These are phyloP conservation scores for Lanius collurio DNA, from an alignment of 2,113 vertebrate genomes.

Conservation along the genomic window DNA sequence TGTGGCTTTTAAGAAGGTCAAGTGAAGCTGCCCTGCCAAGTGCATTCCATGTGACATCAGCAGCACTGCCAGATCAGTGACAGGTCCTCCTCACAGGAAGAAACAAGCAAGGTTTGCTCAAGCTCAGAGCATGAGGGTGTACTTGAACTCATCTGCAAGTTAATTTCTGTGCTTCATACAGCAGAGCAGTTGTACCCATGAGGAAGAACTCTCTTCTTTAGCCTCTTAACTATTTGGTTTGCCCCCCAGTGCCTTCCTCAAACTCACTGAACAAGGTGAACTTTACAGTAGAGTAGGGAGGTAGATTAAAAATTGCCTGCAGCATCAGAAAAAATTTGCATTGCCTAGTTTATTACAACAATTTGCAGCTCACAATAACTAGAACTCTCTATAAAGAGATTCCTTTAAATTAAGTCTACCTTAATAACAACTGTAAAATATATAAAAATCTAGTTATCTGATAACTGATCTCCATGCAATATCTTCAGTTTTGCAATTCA, in stretches of 20 bases:
- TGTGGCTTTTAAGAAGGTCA: neutral
- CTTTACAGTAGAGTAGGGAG: neutral
- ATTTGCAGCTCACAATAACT: neutral
- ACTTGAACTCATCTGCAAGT: neutral
- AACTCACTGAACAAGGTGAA: neutral
- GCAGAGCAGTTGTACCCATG: neutral
- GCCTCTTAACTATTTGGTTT: neutral
- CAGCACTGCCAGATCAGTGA: rapidly evolving
- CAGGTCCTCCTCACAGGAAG: rapidly evolving
- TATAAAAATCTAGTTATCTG: neutral
- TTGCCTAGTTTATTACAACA: neutral
- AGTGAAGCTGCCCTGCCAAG: neutral
- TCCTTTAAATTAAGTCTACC: neutral
- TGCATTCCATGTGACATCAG: neutral
- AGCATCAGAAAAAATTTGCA: neutral
- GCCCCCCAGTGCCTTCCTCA: neutral
- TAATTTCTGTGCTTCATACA: neutral
- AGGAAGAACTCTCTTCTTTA: neutral
- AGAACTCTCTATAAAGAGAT: neutral
- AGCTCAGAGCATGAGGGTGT: neutral
- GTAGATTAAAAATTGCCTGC: neutral
- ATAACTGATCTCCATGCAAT: neutral
- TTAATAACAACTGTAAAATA: neutral
- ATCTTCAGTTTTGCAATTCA: neutral
- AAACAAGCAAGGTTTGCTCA: neutral